Base-by-base conservation (phyloP, 2,797 vertebrate genomes). In the Anomalospiza imberbis region DNA sequence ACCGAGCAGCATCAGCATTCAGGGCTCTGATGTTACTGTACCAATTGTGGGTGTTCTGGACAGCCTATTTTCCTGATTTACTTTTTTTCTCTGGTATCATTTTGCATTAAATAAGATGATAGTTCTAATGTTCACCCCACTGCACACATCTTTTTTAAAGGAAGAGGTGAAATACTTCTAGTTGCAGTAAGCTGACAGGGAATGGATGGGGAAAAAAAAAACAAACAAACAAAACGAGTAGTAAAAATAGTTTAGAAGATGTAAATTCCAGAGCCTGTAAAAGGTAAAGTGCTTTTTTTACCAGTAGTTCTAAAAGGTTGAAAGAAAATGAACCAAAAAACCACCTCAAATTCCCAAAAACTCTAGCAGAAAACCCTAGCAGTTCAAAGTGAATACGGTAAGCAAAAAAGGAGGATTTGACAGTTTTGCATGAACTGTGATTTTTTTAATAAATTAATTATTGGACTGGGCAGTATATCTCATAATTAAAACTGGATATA, bases 281-380 rank as follows among this genome's bases (percentile, higher is more conserved):
- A 82, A 85, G 6, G 12, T 51, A 6, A 79, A 48, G 4, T 38
- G 11, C 2, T 6, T 38, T 83, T 82, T 51, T 89, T 15, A 42
- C 9, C 28, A 68, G 6, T 31, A 40, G 16, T 57, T 80, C 40
- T 50, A 29, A 88, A 80, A 93, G 61, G 11, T 24, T 2, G 1
- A 76, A 62, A 85, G 31, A 68, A 80, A 95, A 50, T 5, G 5
- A 61, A 4, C 3, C 9, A 29, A 28, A 60, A 54, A 50, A 51
- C 6, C 11, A 32, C 13, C 7, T 6, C 9, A 21, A 22, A 24
- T 22, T 28, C 22, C 18, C 6, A 15, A 63, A 74, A 60, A 5
- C 6, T 55, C 8, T 17, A 67, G 5, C 20, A 58, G 45, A 51
- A 17, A 5, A 0, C 5, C 5, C 25, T 7, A 26, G 4, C 5